A percentile compares a stretch with the other conserved stretches of the same genome.
phyloP scores from a whole-genome alignment of 2,113 vertebrate species.

The Perca flavescens region DNA sequence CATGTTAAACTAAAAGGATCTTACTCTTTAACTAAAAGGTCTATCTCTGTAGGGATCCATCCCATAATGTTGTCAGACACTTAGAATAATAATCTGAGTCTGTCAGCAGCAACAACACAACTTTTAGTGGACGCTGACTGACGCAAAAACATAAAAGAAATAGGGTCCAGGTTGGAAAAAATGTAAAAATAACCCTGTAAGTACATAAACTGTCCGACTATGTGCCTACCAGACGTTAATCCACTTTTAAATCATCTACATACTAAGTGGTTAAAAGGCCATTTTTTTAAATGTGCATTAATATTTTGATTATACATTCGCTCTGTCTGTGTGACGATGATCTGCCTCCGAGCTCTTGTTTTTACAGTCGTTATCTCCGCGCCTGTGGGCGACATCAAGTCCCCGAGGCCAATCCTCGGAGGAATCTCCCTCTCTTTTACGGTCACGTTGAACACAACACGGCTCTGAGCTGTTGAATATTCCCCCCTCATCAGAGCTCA shows the following conservation, averaged over 20 bases:
- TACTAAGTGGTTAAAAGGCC: background rate
- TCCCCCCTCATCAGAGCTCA: constrained; percentile 17
- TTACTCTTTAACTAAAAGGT: no score
- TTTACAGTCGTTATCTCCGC: background rate
- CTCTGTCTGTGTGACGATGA: background rate
- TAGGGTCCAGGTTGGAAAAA: no score
- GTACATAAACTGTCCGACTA: background rate
- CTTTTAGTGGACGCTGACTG: no score
- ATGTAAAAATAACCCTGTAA: no score
- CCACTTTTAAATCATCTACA: background rate
- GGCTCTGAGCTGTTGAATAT: background rate
- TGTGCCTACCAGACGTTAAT: background rate
- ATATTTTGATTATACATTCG: constrained; percentile 4
- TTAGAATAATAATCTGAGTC: no score
- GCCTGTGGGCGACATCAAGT: background rate
- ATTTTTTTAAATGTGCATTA: background rate
- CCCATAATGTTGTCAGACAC: no score
- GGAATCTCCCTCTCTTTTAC: constrained; percentile 9
- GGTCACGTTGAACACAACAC: background rate
- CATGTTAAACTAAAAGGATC: no score
- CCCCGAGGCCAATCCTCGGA: background rate
- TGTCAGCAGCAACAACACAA: no score
- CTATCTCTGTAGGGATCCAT: no score
- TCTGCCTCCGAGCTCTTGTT: constrained; percentile 4
- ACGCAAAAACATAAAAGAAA: no score